A percentile compares a stretch with the other conserved stretches of the same genome.
phyloP scores from a whole-genome alignment of 2,888 invertebrate genomes.

The Luperina testacea region DNA sequence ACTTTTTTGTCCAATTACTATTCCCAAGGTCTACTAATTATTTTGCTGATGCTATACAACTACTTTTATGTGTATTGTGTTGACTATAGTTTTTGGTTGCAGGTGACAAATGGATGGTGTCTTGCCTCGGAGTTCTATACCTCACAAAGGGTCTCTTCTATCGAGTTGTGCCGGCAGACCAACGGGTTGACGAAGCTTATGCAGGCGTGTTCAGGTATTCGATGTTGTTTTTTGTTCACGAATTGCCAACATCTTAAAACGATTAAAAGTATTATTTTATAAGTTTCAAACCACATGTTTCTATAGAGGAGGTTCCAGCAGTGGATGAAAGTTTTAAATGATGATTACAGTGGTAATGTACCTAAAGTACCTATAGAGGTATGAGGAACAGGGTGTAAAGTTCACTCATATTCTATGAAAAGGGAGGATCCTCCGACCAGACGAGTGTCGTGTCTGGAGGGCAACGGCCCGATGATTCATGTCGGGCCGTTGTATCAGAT shows the following conservation, averaged over 20 bases:
- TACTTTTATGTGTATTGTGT: conserved; percentile 5
- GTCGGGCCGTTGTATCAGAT: no score
- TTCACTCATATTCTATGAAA: no score
- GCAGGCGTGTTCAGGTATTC: conserved; percentile 93
- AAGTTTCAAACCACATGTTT: not conserved
- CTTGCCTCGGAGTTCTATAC: conserved; percentile 95
- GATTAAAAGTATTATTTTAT: not conserved
- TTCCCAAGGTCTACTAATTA: not conserved
- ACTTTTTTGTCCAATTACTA: not conserved
- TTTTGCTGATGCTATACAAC: not conserved
- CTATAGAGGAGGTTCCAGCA: not conserved
- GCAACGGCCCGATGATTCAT: no score
- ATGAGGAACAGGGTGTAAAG: no score
- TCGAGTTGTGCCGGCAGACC: conserved; percentile 97
- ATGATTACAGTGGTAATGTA: not conserved
- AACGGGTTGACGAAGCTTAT: conserved; percentile 93
- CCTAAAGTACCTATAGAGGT: no score
- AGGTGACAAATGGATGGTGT: conserved; percentile 97
- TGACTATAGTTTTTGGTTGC: conserved; percentile 70
- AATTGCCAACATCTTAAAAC: not conserved
- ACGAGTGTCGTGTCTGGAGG: no score
- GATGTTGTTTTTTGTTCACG: not conserved
- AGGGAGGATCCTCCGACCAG: no score
- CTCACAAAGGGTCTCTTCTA: conserved; percentile 96
- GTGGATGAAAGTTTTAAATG: not conserved